phyloP scores from a whole-genome alignment of 2,888 invertebrate species.

The Himalopsyche tibetana region DNA sequence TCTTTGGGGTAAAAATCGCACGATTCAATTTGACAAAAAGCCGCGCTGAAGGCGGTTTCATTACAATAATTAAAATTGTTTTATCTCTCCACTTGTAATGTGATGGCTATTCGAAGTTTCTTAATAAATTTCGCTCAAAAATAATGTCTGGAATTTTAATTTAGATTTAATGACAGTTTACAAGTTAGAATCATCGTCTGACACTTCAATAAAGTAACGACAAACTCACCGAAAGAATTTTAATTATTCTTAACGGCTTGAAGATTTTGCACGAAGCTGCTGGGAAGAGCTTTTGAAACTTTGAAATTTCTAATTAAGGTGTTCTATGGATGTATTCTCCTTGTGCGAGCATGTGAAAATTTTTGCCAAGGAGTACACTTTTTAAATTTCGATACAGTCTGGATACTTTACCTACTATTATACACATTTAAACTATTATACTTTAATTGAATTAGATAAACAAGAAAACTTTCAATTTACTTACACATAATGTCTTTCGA shows the following conservation, averaged over 20 bases:
- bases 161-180: constrained; percentile 61
- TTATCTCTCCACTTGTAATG: constrained; percentile 24
- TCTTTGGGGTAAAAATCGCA: not conserved
- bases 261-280: constrained; percentile 45
- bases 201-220: constrained; percentile 60
- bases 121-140: constrained; percentile 30
- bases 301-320: constrained; percentile 61
- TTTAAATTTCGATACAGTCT: constrained; percentile 28
- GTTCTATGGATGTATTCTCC: constrained; percentile 22
- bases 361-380: constrained; percentile 6
- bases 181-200: constrained; percentile 50
- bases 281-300: constrained; percentile 59
- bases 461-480: too few species aligned
- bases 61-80: constrained; percentile 39
- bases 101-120: constrained; percentile 40
- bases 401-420: too few species aligned
- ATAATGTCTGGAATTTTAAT: constrained; percentile 54
- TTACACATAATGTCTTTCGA: too few species aligned
- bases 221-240: constrained; percentile 61
- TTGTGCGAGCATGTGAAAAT: not conserved
- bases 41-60: not conserved
- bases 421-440: too few species aligned
- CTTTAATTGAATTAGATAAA: too few species aligned
- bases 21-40: constrained; percentile 36
- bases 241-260: constrained; percentile 57